Evolutionary conservation across 2,888 invertebrate species (phyloP).

Genomic region (Pedicia rivosa): DNA sequence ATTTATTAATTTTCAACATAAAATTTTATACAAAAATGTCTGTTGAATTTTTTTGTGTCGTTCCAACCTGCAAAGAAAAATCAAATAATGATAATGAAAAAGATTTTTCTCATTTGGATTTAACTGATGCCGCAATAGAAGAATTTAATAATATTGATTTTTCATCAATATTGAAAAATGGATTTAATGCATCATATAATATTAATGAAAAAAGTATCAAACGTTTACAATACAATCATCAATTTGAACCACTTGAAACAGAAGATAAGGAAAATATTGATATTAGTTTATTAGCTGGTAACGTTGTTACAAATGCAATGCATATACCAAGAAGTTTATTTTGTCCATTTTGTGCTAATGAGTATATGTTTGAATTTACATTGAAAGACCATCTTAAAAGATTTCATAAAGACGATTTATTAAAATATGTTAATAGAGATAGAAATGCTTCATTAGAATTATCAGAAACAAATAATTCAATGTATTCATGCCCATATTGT

Average conservation of each 20-base stretch:
- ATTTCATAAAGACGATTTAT: constrained; percentile 10
- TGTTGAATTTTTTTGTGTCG: too few species aligned
- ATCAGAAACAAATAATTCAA: constrained; percentile 1
- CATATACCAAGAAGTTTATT: constrained; percentile 11
- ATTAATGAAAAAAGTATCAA: too few species aligned
- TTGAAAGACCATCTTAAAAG: constrained; percentile 13
- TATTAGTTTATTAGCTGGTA: constrained; percentile 8
- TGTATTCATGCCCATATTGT: constrained; percentile 12
- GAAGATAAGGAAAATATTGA: constrained; percentile 1
- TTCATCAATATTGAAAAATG: background rate
- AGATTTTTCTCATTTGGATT: too few species aligned
- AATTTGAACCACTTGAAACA: background rate
- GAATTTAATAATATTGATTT: background rate
- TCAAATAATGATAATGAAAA: too few species aligned
- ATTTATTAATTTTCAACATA: too few species aligned
- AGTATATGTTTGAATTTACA: constrained; percentile 14
- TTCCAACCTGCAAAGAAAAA: too few species aligned
- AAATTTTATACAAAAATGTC: too few species aligned
- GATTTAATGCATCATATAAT: background rate
- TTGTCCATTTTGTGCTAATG: constrained; percentile 14
- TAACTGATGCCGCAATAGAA: background rate
- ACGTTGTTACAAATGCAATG: constrained; percentile 10
- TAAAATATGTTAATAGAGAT: constrained; percentile 1
- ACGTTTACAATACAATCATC: too few species aligned
- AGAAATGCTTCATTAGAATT: background rate